phyloP scores from a whole-genome alignment of 2,797 vertebrate species.

The Poecilia wingei region DNA sequence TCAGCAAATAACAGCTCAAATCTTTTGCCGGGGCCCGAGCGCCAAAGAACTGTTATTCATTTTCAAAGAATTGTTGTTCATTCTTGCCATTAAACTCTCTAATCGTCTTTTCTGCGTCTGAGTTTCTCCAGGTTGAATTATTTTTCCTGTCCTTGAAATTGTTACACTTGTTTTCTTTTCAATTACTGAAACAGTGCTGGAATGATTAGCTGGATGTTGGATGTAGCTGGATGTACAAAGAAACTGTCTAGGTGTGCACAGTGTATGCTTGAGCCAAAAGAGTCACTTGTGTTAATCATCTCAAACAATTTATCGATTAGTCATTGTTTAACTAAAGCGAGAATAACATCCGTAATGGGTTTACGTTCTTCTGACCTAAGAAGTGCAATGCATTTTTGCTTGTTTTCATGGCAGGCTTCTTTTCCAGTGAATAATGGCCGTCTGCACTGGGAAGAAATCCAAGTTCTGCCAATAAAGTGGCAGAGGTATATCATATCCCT shows the following conservation, averaged over 20 bases:
- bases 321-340: conserved; percentile 4
- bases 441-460: conserved; percentile 55
- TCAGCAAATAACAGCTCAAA: too few species aligned
- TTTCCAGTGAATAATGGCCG: conserved; percentile 68
- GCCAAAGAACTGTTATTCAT: too few species aligned
- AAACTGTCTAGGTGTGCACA: conserved; percentile 2
- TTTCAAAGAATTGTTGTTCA: too few species aligned
- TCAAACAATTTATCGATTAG: conserved; percentile 12
- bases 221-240: conserved; percentile 2
- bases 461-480: conserved; percentile 69
- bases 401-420: conserved; percentile 48
- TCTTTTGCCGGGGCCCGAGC: too few species aligned
- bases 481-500: conserved; percentile 73
- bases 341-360: conserved; percentile 33
- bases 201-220: not conserved
- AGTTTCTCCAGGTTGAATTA: not conserved
- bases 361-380: conserved; percentile 27
- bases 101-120: too few species aligned
- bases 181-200: not conserved
- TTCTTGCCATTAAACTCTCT: too few species aligned
- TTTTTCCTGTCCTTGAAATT: not conserved
- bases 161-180: not conserved
- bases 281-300: conserved; percentile 5
- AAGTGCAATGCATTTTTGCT: conserved; percentile 45
- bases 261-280: not conserved